Evolutionary conservation across 1,140 invertebrate genomes (phyloP).

Genomic region (Stegodyphus mimosarum): DNA sequence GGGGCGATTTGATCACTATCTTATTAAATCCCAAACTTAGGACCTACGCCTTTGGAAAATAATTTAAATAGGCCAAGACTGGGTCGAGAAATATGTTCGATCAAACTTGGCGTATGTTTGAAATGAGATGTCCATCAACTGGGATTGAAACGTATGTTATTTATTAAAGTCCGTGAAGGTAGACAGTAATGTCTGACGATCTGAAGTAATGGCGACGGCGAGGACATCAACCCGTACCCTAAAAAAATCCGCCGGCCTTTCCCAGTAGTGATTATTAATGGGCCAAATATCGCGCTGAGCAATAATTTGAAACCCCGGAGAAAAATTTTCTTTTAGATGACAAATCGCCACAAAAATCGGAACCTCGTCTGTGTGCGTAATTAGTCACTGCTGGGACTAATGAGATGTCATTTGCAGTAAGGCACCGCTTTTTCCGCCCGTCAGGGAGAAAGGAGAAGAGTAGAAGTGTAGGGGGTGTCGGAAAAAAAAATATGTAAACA

Average conservation of each 20-base stretch:
- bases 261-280: constrained; percentile 43
- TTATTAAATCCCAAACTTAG: no score
- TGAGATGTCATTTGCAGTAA: constrained; percentile 34
- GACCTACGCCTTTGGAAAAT: no score
- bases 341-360: constrained; percentile 57
- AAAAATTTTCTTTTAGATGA: constrained; percentile 39
- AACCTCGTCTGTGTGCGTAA: constrained; percentile 39
- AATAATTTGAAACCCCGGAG: constrained; percentile 33
- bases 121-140: neutral
- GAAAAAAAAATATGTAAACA: constrained; percentile 3
- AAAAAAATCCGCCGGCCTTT: constrained; percentile 32
- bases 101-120: neutral
- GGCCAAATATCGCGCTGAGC: constrained; percentile 32
- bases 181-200: constrained; percentile 11
- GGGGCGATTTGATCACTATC: no score
- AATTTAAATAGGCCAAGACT: no score
- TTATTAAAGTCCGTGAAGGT: neutral
- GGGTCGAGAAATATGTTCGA: no score
- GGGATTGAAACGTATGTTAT: neutral
- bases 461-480: neutral
- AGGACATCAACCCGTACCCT: constrained; percentile 23
- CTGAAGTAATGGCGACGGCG: constrained; percentile 40
- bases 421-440: neutral
- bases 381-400: constrained; percentile 49
- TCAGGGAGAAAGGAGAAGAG: neutral